Percentiles rank a stretch among this genome's conserved stretches.
Evolutionary conservation across 2,888 invertebrate genomes (phyloP).

Genomic region (Caradrina clavipalpis): DNA sequence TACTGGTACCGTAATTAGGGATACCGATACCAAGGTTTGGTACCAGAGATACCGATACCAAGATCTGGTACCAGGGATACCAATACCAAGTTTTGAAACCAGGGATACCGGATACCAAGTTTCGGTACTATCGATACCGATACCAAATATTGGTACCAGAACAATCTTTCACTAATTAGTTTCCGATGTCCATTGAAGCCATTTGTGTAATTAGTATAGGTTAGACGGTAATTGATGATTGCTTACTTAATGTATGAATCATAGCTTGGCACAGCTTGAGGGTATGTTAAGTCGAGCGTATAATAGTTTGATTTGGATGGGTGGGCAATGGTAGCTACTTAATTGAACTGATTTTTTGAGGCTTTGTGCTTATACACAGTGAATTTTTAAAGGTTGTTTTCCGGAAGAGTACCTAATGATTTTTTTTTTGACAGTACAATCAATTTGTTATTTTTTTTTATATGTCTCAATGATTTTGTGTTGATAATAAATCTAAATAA

Average conservation of each 20-base stretch:
- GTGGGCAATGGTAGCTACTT: slow-evolving; percentile 6
- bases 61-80: slow-evolving; percentile 14
- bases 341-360: not conserved
- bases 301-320: slow-evolving; percentile 29
- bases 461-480: too few species aligned
- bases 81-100: not conserved
- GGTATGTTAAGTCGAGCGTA: slow-evolving; percentile 20
- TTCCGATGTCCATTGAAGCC: slow-evolving; percentile 45
- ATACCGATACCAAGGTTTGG: not conserved
- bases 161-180: slow-evolving; percentile 48
- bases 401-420: too few species aligned
- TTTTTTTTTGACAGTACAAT: too few species aligned
- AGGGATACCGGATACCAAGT: slow-evolving; percentile 15
- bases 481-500: too few species aligned
- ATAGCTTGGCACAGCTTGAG: slow-evolving; percentile 35
- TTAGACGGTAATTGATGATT: slow-evolving; percentile 43
- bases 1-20: slow-evolving; percentile 3
- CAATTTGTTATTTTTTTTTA: too few species aligned
- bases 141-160: slow-evolving; percentile 21
- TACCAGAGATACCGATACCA: slow-evolving; percentile 7
- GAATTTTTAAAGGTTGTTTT: too few species aligned
- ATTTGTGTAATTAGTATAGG: slow-evolving; percentile 31
- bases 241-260: slow-evolving; percentile 39
- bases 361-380: too few species aligned
- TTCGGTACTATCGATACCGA: slow-evolving; percentile 11